Base-by-base conservation (phyloP, 2,888 invertebrate species). In the Parnassius orleans region DNA sequence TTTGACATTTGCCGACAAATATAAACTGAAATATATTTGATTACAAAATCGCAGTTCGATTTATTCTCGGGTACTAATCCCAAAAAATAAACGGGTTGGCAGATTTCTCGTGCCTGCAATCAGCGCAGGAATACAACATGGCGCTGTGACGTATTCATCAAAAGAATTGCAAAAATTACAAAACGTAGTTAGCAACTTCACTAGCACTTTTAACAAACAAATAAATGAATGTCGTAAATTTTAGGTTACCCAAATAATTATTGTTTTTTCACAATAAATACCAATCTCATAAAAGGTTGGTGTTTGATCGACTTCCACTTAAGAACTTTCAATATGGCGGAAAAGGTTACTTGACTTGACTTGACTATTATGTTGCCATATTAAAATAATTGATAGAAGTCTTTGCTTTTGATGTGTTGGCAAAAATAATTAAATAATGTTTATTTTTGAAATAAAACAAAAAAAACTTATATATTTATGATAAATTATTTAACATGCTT, bases 111-210 rank as follows among this genome's bases (percentile, higher is more conserved):
- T 87, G 90, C 90, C 91, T 90, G 92, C 92, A 90, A 90, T 91
- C 91, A 90, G 88, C 87, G 92, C 91, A 90, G 90, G 91, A 87
- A 91, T 92, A 92, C 92, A 92, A 92, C 91, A 92, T 92, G 92
- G 92, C 92, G 92, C 87, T 91, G 84, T 91, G 90, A 91, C 90
- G 86, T 90, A 87, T 88, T 83, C 87, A 82, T 84, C 83, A 85
- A 81, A 82, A 81, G 81, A 84, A 84, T 88, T 90, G 89, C 90
- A 87, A 89, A 89, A 82, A 80, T 72, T 72, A 73, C 74, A 76
- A 79, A 77, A 80, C 73, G 69, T 78, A 48, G 33, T 48, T 53
- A 63, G 47, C 19, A 60, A 63, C 24, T 60, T 48, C 15, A 42
- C 5, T 42, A 24, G 52, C 54, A 58, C 50, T 44, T 33, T 46